These are phyloP conservation scores for Pygocentrus nattereri DNA, from an alignment of 2,797 vertebrate species.

Conservation along the genomic window DNA sequence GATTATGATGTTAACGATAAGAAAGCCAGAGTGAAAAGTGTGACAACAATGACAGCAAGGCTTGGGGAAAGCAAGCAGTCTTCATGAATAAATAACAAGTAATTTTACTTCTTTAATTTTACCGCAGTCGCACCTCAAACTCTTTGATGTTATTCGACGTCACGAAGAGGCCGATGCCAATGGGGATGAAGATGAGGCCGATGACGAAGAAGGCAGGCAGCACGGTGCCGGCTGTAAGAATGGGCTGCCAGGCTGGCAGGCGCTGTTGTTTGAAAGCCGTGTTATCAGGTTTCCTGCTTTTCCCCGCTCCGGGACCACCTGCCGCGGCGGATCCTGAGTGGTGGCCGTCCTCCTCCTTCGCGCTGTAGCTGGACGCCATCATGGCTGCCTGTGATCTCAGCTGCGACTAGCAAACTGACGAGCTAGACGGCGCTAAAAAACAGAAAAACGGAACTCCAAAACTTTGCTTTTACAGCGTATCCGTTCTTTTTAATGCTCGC, in stretches of 20 bases:
- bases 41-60: no score
- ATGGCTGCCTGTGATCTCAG: conserved; percentile 62
- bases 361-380: conserved; percentile 90
- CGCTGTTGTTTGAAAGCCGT: conserved; percentile 98
- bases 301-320: conserved; percentile 71
- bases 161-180: conserved; percentile 95
- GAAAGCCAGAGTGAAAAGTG: no score
- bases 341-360: conserved; percentile 88
- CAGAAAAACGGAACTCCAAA: not conserved
- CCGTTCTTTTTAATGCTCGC: not conserved
- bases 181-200: conserved; percentile 96
- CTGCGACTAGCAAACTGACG: not conserved
- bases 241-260: conserved; percentile 95
- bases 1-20: no score
- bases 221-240: conserved; percentile 92
- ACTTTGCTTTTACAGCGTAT: not conserved
- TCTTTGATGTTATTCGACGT: conserved; percentile 97
- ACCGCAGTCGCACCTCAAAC: conserved; percentile 82
- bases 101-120: not conserved
- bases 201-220: conserved; percentile 96
- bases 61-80: no score
- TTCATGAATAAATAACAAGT: no score
- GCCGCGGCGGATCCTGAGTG: conserved; percentile 72
- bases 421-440: no score
- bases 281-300: conserved; percentile 93